phyloP scores from a whole-genome alignment of 2,797 vertebrate species.

The Brachymystax lenok region DNA sequence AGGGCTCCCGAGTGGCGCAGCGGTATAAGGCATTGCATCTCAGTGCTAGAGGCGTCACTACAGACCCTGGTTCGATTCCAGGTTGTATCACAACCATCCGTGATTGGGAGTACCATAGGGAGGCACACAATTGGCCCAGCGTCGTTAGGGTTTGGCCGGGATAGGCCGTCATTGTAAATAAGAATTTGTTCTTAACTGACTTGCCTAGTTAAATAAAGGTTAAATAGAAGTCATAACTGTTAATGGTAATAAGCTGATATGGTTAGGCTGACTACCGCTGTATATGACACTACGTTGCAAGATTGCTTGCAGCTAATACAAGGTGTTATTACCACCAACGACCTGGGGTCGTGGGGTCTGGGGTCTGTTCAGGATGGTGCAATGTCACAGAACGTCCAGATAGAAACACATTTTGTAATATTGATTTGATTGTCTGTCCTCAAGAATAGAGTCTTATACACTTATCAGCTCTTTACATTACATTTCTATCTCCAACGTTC shows the following conservation, averaged over 20 bases:
- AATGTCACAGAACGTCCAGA: not conserved
- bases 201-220: too few relatives aligned
- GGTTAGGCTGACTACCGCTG: not conserved
- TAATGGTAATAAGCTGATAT: not conserved
- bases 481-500: not conserved
- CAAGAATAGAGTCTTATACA: not conserved
- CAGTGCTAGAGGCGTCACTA: too few relatives aligned
- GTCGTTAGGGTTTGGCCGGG: too few relatives aligned
- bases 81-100: too few relatives aligned
- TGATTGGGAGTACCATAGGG: too few relatives aligned
- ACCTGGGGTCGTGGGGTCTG: too few relatives aligned
- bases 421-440: not conserved
- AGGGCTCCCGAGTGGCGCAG: too few relatives aligned
- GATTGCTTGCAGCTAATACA: not conserved
- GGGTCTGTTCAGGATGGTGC: not conserved
- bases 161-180: too few relatives aligned
- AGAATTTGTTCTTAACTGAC: too few relatives aligned
- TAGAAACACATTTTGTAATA: not conserved
- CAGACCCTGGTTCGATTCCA: too few relatives aligned
- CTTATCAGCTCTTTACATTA: not conserved
- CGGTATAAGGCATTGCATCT: too few relatives aligned
- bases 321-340: not conserved
- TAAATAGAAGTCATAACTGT: not conserved
- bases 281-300: not conserved
- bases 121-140: too few relatives aligned